phyloP scores from a whole-genome alignment of 2,888 invertebrate genomes.

The Caenorhabditis drosophilae region DNA sequence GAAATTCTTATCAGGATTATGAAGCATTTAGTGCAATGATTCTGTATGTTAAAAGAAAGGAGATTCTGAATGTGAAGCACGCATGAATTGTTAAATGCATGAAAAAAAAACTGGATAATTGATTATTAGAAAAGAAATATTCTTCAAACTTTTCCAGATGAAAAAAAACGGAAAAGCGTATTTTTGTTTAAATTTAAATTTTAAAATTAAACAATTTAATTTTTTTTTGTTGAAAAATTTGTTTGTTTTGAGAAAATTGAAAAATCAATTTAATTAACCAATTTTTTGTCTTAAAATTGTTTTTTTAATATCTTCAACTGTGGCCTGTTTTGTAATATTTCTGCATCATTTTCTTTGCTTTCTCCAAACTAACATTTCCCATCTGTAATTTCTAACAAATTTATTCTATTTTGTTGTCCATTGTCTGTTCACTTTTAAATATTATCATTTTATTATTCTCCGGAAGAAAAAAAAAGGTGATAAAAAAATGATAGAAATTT shows the following conservation, averaged over 20 bases:
- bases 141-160: too few species aligned
- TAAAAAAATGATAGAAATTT: too few species aligned
- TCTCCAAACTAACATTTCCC: background rate
- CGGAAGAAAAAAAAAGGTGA: too few species aligned
- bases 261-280: too few species aligned
- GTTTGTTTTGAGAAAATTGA: too few species aligned
- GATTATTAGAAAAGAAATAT: too few species aligned
- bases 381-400: background rate
- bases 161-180: background rate
- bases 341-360: background rate
- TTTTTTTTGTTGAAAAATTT: too few species aligned
- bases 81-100: background rate
- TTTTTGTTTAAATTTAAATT: background rate
- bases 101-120: background rate
- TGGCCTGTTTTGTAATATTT: background rate
- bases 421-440: too few species aligned
- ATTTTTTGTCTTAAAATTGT: background rate
- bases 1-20: constrained; percentile 7
- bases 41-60: constrained; percentile 27
- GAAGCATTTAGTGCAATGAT: constrained; percentile 14
- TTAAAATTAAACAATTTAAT: too few species aligned
- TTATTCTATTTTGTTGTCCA: background rate
- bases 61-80: too few species aligned
- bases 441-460: too few species aligned
- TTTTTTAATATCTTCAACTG: background rate